These are phyloP conservation scores for Tipula lateralis DNA, from an alignment of 2,888 invertebrate genomes.

Conservation along the genomic window DNA sequence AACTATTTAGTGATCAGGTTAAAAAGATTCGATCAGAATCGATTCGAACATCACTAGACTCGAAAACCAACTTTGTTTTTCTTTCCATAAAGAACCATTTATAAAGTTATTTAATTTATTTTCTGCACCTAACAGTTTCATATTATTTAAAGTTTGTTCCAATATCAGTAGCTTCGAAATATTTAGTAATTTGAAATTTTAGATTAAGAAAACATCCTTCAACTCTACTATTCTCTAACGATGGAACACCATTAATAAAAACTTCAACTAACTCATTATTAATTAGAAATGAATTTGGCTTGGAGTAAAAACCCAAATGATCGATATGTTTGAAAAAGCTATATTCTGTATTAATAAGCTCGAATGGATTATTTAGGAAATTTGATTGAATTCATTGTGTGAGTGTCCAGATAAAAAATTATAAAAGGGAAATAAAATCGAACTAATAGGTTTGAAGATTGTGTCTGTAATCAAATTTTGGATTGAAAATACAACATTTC, in stretches of 20 bases:
- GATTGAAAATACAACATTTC: neutral
- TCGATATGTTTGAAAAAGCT: neutral
- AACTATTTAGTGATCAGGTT: too few relatives aligned
- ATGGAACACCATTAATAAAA: neutral
- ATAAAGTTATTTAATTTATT: neutral
- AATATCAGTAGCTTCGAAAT: neutral
- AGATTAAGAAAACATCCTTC: neutral
- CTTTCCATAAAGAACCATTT: neutral
- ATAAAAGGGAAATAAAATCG: neutral
- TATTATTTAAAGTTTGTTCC: neutral
- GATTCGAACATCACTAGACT: too few relatives aligned
- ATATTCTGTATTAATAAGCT: neutral
- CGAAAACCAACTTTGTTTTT: too few relatives aligned
- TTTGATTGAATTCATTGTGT: neutral
- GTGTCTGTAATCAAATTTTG: neutral
- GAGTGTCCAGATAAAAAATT: neutral
- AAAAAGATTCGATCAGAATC: too few relatives aligned
- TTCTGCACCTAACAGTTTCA: neutral
- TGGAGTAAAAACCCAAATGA: neutral
- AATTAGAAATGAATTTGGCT: neutral
- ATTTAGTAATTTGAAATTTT: neutral
- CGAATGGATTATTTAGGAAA: neutral
- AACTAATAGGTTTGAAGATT: neutral
- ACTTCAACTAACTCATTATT: constrained; percentile 12
- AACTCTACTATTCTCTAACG: neutral